Conservation (phyloP, 2,113 vertebrate species). For the Sylvia atricapilla region DNA sequence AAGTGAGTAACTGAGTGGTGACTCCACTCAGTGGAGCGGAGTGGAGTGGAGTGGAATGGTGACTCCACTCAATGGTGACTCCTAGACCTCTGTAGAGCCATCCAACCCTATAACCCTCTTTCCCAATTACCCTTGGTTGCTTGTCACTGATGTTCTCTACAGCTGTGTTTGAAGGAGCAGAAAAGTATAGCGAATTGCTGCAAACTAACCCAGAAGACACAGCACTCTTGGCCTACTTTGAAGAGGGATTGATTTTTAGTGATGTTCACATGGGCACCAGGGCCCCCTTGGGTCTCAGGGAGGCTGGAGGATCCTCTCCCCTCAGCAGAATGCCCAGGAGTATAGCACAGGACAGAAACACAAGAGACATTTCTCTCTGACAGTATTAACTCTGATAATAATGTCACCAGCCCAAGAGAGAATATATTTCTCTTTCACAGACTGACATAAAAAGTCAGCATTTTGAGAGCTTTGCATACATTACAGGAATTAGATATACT, state of each 20-base stretch:
- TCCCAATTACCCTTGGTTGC: background rate
- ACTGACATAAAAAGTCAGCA: conserved; percentile 8
- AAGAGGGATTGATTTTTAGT: background rate
- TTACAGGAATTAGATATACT: background rate
- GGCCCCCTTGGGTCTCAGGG: background rate
- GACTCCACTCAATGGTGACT: too few relatives aligned
- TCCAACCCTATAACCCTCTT: background rate
- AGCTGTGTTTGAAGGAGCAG: background rate
- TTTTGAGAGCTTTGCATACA: conserved; percentile 32
- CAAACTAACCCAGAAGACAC: background rate
- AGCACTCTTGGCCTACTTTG: accelerated
- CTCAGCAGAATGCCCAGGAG: background rate
- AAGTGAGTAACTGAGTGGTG: background rate
- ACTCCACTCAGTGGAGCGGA: accelerated
- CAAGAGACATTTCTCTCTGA: background rate
- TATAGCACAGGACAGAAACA: background rate
- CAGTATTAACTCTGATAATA: background rate
- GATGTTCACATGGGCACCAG: background rate
- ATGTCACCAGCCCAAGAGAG: background rate
- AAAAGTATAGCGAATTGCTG: background rate
- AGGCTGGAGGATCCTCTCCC: background rate
- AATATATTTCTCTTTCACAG: background rate
- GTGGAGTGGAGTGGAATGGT: too few relatives aligned
- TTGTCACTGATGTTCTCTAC: background rate
- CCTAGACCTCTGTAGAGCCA: background rate